Evolutionary conservation across 2,888 invertebrate species (phyloP), one percentile per base, ranked within the genome.

Genomic region (Platycheirus albimanus): DNA sequence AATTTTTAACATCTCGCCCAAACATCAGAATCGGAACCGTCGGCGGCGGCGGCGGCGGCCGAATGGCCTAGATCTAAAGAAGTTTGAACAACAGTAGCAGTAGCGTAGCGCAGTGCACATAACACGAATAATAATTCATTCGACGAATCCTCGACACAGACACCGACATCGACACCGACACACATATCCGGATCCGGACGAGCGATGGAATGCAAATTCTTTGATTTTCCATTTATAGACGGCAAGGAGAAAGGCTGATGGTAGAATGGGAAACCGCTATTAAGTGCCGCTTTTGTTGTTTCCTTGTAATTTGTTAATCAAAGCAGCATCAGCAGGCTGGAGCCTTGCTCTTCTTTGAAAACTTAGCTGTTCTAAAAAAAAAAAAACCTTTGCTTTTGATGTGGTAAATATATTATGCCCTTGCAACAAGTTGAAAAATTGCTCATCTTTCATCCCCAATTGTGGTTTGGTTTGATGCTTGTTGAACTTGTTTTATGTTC

Each of bases 91-190:
- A 36, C 56, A 41, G n/a, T 11, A 41, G 38, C 30, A 36, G 15
- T 19, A n/a, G n/a, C 67, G 69, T 30, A n/a, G n/a, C n/a, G n/a
- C 33, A 67, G 67, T 64, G 52, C 10, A 17, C 61, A 74, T 36
- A 54, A 19, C 33, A 33, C 24, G 19, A 63, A 47, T 61, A 71
- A 78, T 83, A 69, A 72, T 78, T 83, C 83, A 83, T 74, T 78
- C 63, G 54, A 38, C 63, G 54, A 38, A 74, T 64, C 63, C 54
- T 56, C 67, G 67, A 63, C 83, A 83, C 74, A 69, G 69, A 67
- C 56, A 72, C 72, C 71, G n/a, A n/a, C n/a, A n/a, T n/a, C n/a
- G n/a, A n/a, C n/a, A n/a, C 63, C 67, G 67, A 63, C 83, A 83
- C 74, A 69, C 72, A 67, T 64, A 72, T 77, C 71, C 66, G 66